Percentiles rank a stretch among this genome's conserved stretches.
Evolutionary conservation across 2,113 vertebrate species (phyloP).

Genomic region (Bambusicola thoracicus): DNA sequence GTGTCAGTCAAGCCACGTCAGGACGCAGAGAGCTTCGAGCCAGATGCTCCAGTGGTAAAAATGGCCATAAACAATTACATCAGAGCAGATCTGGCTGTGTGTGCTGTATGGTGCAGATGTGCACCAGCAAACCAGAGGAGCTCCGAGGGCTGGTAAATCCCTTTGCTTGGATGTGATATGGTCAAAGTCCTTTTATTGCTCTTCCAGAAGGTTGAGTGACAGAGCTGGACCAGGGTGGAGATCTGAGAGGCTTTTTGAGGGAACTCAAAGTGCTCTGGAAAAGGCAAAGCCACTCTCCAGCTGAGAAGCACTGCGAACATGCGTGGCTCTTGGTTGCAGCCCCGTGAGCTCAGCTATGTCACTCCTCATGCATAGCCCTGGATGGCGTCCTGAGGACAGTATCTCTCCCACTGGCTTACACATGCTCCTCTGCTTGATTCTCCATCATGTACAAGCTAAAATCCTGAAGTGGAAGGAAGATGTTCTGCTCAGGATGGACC

Average conservation of each 20-base stretch:
- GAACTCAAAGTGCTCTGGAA: not conserved
- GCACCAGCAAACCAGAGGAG: not conserved
- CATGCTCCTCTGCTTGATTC: not conserved
- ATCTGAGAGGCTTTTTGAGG: not conserved
- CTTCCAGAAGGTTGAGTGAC: not conserved
- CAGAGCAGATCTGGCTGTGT: slow-evolving; percentile 18
- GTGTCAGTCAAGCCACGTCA: slow-evolving; percentile 57
- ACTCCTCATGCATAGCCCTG: not conserved
- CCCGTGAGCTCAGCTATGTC: not conserved
- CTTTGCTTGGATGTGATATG: not conserved
- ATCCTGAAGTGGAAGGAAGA: not conserved
- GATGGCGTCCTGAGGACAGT: not conserved
- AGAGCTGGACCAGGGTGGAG: not conserved
- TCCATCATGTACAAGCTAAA: not conserved
- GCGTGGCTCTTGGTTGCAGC: not conserved
- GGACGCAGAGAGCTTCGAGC: slow-evolving; percentile 1
- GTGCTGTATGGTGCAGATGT: not conserved
- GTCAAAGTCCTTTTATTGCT: not conserved
- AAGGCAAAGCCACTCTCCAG: not conserved
- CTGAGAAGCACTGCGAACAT: not conserved
- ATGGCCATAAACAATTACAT: slow-evolving; percentile 47
- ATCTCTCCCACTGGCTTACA: not conserved
- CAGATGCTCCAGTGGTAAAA: not conserved
- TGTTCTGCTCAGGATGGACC: not conserved
- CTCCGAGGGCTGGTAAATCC: not conserved